Conservation (phyloP, 2,888 invertebrate species). For the Pocota personata region DNA sequence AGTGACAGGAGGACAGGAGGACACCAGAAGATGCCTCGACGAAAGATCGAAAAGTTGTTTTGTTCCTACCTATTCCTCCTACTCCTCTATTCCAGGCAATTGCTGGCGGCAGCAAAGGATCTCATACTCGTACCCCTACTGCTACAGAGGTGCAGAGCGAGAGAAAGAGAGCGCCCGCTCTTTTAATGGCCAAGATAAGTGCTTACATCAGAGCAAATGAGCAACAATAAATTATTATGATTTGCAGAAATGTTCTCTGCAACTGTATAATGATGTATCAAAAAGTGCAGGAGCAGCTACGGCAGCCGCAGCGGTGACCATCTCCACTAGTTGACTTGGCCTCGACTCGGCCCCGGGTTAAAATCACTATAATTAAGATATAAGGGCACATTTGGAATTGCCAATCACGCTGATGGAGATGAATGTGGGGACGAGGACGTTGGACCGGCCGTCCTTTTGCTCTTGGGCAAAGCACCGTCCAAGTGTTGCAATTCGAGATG, state of each 20-base stretch:
- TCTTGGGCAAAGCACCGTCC: neutral
- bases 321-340: slow-evolving; percentile 2
- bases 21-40: slow-evolving; percentile 24
- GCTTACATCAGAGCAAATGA: slow-evolving; percentile 77
- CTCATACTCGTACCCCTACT: neutral
- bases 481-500: slow-evolving; percentile 9
- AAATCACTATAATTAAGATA: slow-evolving; percentile 82
- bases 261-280: slow-evolving; percentile 80
- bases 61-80: neutral
- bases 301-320: neutral
- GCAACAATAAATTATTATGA: slow-evolving; percentile 81
- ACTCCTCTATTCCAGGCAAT: neutral
- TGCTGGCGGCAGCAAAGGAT: neutral
- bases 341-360: slow-evolving; percentile 68
- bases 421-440: slow-evolving; percentile 48
- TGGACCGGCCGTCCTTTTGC: neutral
- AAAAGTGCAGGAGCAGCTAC: slow-evolving; percentile 62
- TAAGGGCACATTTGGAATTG: slow-evolving; percentile 78
- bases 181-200: slow-evolving; percentile 71
- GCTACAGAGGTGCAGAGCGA: neutral
- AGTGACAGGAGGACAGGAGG: slow-evolving; percentile 64
- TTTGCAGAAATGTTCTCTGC: slow-evolving; percentile 79
- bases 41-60: slow-evolving; percentile 29
- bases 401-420: slow-evolving; percentile 76
- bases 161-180: slow-evolving; percentile 47